Base-by-base conservation (phyloP, 2,797 vertebrate genomes). In the Dendrocincla fuliginosa region DNA sequence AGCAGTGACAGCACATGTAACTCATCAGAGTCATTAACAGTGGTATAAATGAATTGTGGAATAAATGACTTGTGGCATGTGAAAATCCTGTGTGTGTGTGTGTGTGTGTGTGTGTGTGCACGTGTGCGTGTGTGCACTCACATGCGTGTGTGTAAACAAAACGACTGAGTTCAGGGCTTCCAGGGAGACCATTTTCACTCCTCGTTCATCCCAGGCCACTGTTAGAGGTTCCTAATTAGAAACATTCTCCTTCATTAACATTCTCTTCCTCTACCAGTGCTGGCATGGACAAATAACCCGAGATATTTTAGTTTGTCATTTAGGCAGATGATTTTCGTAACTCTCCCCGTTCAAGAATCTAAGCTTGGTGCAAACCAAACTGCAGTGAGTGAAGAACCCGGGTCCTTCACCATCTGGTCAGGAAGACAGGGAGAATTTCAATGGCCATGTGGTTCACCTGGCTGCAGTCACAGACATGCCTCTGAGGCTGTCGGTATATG, bases 181-280 rank as follows among this genome's bases (percentile, higher is more conserved):
- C 88, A 93, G 57, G 53, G 81, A 93, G 81, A 95, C 28, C 78
- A 71, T 84, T 95, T 95, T 78, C 81, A 81, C 87, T 96, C 68
- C 92, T 95, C 0, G 2, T 91, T 95, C 92, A 88, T 95, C 84
- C 89, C 89, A 93, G 87, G 95, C 95, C 49, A 64, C 30, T 82
- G 74, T 74, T 80, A 95, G 87, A 89, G 60, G 32, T 84, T 96
- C 46, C 68, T 96, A 95, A 97, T 96, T 94, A 77, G 86, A 94
- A 96, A 85, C 84, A 91, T 83, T 89, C 41, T 81, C 71, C 74
- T 84, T 89, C 89, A 63, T 96, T 95, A 95, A 39, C 68, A 89
- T 81, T 93, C 68, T 85, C 10, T 87, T 88, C 33, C 44, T 85
- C 80, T 13, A 15, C 79, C 61, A 92, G 9, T 30, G 30, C 30